phyloP scores from a whole-genome alignment of 2,888 invertebrate genomes.

The Prenolepis imparis region DNA sequence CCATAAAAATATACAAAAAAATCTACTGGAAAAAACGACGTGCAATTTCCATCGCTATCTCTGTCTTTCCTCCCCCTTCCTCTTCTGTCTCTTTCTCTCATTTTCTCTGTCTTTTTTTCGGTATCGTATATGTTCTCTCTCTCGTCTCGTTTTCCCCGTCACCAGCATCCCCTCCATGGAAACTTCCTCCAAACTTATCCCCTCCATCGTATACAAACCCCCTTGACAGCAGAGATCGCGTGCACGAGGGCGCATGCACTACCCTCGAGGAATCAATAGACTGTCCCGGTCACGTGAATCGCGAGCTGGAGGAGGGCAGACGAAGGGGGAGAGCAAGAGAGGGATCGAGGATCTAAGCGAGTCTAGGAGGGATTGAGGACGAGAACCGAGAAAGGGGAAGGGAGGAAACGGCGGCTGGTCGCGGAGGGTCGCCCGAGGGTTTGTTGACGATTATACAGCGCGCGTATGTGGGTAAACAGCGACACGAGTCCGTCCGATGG shows the following conservation, averaged over 20 bases:
- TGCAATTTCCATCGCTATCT: conserved; percentile 9
- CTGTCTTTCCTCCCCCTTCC: conserved; percentile 18
- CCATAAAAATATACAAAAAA: conserved; percentile 18
- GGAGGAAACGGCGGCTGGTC: conserved; percentile 45
- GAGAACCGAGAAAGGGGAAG: conserved; percentile 26
- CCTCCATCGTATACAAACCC: conserved; percentile 64
- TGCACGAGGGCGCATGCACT: conserved; percentile 83
- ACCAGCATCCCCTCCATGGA: conserved; percentile 42
- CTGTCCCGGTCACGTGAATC: conserved; percentile 82
- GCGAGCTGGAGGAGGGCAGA: conserved; percentile 47
- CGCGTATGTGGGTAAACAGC: conserved; percentile 69
- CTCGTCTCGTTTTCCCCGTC: conserved; percentile 29
- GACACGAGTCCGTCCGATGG: conserved; percentile 44
- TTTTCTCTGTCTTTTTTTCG: conserved; percentile 29
- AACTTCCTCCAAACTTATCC: conserved; percentile 62
- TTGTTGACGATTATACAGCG: conserved; percentile 67
- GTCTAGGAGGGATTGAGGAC: conserved; percentile 51
- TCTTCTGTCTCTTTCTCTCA: too few relatives aligned
- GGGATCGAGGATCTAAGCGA: conserved; percentile 26
- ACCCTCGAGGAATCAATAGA: conserved; percentile 83
- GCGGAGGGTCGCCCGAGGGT: conserved; percentile 38
- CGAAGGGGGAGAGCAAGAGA: conserved; percentile 19
- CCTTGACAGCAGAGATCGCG: conserved; percentile 78
- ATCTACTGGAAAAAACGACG: neutral
- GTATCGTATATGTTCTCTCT: neutral